A percentile compares a stretch with the other conserved stretches of the same genome.
phyloP scores from a whole-genome alignment of 2,797 vertebrate species.

The Hypotaenidia okinawae region DNA sequence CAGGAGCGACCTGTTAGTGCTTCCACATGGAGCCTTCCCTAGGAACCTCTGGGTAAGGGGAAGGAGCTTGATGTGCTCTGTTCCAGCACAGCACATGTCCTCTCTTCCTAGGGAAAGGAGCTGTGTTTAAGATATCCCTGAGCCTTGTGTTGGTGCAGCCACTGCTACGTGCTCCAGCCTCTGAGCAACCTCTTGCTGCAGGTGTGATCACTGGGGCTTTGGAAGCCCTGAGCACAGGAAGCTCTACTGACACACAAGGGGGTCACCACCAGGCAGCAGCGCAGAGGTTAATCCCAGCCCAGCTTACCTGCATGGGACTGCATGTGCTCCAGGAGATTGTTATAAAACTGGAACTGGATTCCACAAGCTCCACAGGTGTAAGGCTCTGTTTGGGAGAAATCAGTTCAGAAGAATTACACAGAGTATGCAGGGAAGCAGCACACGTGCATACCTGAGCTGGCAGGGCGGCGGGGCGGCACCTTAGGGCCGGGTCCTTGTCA shows the following conservation, averaged over 20 bases:
- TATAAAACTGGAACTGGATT: slow-evolving; percentile 99
- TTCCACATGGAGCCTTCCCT: background rate
- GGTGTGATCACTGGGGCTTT: slow-evolving; percentile 21
- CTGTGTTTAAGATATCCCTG: background rate
- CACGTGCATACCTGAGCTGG: slow-evolving; percentile 25
- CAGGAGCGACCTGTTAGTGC: background rate
- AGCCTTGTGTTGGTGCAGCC: background rate
- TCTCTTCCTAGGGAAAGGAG: background rate
- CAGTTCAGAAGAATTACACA: slow-evolving; percentile 61
- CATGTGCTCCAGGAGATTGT: slow-evolving; percentile 99
- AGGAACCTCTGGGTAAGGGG: background rate
- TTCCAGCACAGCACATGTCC: background rate
- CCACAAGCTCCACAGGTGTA: slow-evolving; percentile 99
- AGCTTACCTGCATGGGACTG: slow-evolving; percentile 97
- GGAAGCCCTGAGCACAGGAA: slow-evolving; percentile 27
- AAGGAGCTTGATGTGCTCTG: background rate
- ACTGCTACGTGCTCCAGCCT: background rate
- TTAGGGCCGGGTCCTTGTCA: background rate
- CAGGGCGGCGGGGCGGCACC: background rate
- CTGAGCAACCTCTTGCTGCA: background rate
- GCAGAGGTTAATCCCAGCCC: slow-evolving; percentile 39
- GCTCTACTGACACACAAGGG: background rate
- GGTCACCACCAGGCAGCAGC: slow-evolving; percentile 46
- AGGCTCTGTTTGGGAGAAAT: slow-evolving; percentile 90
- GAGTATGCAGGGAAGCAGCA: slow-evolving; percentile 27